Evolutionary conservation across 2,113 vertebrate species (phyloP), one percentile per base, ranked within the genome.

Genomic region (Ageneiosus marmoratus): DNA sequence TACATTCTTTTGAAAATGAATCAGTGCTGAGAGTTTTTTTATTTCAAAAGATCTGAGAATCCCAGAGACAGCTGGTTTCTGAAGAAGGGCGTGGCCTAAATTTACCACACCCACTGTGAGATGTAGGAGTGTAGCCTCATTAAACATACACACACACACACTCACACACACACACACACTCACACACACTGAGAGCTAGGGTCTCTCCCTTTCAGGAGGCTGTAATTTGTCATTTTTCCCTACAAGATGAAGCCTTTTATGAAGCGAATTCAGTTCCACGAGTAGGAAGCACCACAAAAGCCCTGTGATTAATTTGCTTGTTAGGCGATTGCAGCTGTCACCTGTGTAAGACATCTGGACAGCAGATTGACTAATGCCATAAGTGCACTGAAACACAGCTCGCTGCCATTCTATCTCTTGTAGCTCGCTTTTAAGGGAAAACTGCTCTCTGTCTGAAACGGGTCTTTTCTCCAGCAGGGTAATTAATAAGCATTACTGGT

Each of bases 301-400:
- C 92, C 83, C 91, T 81, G 83, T 94, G 93, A 95, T 95, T 95
- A 95, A 95, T 95, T 94, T 94, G 92, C 94, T 95, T 94, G 94
- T 95, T 94, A 95, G 93, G 91, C 92, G 90, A 92, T 93, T 93
- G 92, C 94, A 94, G 94, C 93, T 94, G 94, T 94, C 94, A 94
- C 93, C 93, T 95, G 93, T 94, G 92, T 90, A 91, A 93, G 93
- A 94, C 94, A 95, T 95, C 94, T 95, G 94, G 93, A 95, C 93
- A 93, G 93, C 93, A 94, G 92, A 94, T 92, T 94, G 94, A 95
- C 94, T 94, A 93, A 93, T 93, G 91, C 93, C 91, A 92, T 91
- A 89, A 91, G 90, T 91, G 88, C 89, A 88, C 90, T 88, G 90
- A 91, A 94, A 90, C 90, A 87, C 58, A 77, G 86, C 84, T 81